A percentile compares a stretch with the other conserved stretches of the same genome.
These are phyloP conservation scores for Pseudolaguvia tuberculata DNA, from an alignment of 2,113 vertebrate species.

Conservation along the genomic window DNA sequence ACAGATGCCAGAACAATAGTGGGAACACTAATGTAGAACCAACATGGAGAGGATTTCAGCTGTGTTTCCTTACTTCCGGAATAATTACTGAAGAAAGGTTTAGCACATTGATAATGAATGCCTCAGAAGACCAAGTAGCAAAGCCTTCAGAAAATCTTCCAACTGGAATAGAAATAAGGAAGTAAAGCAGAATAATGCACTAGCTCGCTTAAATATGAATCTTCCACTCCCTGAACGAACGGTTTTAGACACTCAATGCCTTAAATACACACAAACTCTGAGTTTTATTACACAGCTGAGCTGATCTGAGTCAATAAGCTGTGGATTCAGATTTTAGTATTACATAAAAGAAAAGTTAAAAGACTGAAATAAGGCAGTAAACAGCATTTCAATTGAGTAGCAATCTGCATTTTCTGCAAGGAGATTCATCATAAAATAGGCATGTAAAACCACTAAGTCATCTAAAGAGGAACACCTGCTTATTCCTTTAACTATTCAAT, in stretches of 20 bases:
- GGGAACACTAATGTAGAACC: constrained; percentile 23
- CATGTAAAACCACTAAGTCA: neutral
- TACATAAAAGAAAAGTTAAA: neutral
- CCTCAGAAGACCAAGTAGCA: constrained; percentile 28
- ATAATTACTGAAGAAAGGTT: constrained; percentile 34
- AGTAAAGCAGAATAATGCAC: neutral
- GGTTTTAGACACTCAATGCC: neutral
- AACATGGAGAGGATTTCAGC: constrained; percentile 26
- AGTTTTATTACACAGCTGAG: constrained; percentile 20
- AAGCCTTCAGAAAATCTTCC: constrained; percentile 19
- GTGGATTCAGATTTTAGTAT: constrained; percentile 1
- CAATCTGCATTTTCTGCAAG: neutral
- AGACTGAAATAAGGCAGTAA: neutral
- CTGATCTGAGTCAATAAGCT: constrained; percentile 4
- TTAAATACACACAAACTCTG: constrained; percentile 22
- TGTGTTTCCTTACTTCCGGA: constrained; percentile 8
- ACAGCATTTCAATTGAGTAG: too few species aligned
- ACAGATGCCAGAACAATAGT: constrained; percentile 36
- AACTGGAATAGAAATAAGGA: constrained; percentile 17
- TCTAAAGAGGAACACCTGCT: neutral
- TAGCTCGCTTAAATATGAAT: constrained; percentile 19
- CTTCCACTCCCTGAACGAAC: constrained; percentile 7
- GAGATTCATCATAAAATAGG: neutral
- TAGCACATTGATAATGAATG: constrained; percentile 29
- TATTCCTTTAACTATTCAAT: neutral